These are phyloP conservation scores for Luffia ferchaultella DNA, from an alignment of 2,888 invertebrate species.

Conservation along the genomic window DNA sequence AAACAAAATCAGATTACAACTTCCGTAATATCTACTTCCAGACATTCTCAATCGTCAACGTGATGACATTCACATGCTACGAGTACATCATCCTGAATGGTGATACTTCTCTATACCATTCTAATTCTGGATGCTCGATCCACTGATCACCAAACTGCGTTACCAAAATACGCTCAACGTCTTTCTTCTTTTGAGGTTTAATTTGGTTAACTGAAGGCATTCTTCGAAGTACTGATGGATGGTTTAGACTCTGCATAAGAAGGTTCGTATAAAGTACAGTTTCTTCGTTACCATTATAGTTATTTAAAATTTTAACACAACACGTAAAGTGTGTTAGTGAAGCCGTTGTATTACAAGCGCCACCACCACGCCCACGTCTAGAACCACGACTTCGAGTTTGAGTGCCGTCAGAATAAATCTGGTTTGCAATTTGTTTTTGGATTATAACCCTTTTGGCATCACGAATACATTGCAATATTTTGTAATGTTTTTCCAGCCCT, in stretches of 20 bases:
- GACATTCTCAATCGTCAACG: constrained; percentile 8
- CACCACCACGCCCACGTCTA: constrained; percentile 9
- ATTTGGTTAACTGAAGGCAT: constrained; percentile 9
- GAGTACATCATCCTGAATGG: constrained; percentile 5
- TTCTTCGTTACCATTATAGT: constrained; percentile 6
- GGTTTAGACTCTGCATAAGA: constrained; percentile 8
- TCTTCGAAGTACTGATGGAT: constrained; percentile 3
- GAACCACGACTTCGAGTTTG: constrained; percentile 9
- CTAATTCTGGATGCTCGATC: constrained; percentile 8
- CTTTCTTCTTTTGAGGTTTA: constrained; percentile 12
- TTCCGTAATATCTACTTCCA: not conserved
- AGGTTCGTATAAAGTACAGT: constrained; percentile 5
- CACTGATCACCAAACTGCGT: constrained; percentile 6
- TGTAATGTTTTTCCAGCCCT: constrained; percentile 8
- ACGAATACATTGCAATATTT: constrained; percentile 8
- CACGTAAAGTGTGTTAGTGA: constrained; percentile 9
- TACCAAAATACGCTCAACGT: constrained; percentile 7
- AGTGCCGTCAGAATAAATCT: constrained; percentile 1
- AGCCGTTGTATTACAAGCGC: constrained; percentile 7
- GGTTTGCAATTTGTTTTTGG: constrained; percentile 6
- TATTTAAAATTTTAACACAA: constrained; percentile 7
- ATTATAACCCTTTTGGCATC: constrained; percentile 10
- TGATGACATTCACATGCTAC: constrained; percentile 6
- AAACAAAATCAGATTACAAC: not conserved
- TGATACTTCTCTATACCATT: constrained; percentile 6